Evolutionary conservation across 2,888 invertebrate genomes (phyloP), one percentile per base, ranked within the genome.

Genomic region (Netelia virgata): DNA sequence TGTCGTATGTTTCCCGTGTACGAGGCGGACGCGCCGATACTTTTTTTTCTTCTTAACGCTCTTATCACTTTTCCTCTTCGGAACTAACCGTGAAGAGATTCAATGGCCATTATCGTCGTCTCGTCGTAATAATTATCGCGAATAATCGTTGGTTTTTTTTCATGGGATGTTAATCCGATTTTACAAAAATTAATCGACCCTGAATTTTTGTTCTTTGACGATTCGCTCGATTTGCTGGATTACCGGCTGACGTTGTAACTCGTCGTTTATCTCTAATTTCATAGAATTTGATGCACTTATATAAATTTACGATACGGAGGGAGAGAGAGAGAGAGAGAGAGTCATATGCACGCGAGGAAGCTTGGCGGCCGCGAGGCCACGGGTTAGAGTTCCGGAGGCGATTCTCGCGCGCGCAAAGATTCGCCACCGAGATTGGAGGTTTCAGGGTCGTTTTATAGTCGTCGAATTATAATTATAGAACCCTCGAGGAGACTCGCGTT

Each of bases 311-410:
- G 3, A 23, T 28, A 28, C 28, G 28, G 28, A 28, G 28, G 2
- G 23, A 23, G 23, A 23, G 5, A 28, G 28, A 28, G 28, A 28
- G 28, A 23, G 23, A 23, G 23, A 23, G 5, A 28, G 28, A 28
- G 28, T 28, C 28, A n/a, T 55, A 69, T 55, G 43, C 64, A 69
- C n/a, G 63, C 63, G 43, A 75, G 69, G 75, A 68, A 76, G 70
- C 76, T 72, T 57, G 63, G 63, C 59, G 74, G 72, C 53, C 41
- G 10, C 72, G 83, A 83, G 79, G 61, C 61, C 61, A 72, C 61
- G 70, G 79, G 57, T 75, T 70, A 41, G 36, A 70, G 70, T 75
- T 83, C 75, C 79, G 79, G 75, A 69, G 79, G 72, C 64, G 53
- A 50, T 53, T 61, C 66, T 41, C 16, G n/a, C 5, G 28, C 28